Percentiles rank a stretch among this genome's conserved stretches.
Conservation (phyloP, 2,113 vertebrate species). For the Prunella fulvescens region DNA sequence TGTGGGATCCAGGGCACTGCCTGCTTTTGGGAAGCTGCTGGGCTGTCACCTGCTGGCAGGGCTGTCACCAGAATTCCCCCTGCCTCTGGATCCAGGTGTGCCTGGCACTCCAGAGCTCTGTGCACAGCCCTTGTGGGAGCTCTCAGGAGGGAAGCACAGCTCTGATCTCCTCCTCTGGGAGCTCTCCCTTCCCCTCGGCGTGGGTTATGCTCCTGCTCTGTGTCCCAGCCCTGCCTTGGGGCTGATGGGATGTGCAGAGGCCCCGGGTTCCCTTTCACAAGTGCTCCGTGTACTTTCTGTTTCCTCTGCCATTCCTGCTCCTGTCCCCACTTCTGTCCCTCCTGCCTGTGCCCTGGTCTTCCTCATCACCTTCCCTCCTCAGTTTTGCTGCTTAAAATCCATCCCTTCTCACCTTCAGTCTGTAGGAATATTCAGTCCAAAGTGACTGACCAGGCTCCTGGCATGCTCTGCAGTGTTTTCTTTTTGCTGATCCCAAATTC, state of each 20-base stretch:
- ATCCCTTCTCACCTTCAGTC: accelerated
- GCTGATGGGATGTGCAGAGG: slow-evolving; percentile 17
- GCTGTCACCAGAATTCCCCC: background rate
- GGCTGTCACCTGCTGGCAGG: accelerated
- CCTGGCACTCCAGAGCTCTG: background rate
- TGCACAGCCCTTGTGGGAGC: background rate
- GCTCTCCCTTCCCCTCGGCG: background rate
- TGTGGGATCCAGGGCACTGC: background rate
- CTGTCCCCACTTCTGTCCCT: background rate
- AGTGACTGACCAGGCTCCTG: background rate
- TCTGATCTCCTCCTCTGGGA: background rate
- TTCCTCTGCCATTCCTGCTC: background rate
- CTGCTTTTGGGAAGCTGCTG: background rate
- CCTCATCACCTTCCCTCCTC: background rate
- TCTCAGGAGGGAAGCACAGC: background rate
- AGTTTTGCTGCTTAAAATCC: background rate
- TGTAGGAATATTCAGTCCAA: accelerated
- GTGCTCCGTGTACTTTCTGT: slow-evolving; percentile 12
- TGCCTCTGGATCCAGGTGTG: background rate
- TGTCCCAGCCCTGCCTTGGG: background rate
- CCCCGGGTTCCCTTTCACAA: slow-evolving; percentile 24
- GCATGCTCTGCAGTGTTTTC: accelerated
- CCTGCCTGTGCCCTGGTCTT: background rate
- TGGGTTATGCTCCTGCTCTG: background rate
- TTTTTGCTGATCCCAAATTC: background rate